Percentiles rank a stretch among this genome's conserved stretches.
Conservation (phyloP, 2,888 invertebrate species). For the Monochamus alternatus region DNA sequence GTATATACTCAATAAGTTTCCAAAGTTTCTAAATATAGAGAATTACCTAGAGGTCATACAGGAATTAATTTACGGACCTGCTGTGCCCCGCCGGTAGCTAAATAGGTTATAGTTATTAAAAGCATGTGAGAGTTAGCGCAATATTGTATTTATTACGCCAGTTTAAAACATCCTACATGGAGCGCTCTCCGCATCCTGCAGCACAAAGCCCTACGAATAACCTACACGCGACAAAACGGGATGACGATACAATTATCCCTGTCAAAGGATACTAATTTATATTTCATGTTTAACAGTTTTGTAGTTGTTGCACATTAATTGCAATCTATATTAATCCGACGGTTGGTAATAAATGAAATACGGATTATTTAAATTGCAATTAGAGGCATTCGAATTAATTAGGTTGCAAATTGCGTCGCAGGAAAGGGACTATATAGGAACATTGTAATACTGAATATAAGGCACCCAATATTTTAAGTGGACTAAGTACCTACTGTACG, state of each 20-base stretch:
- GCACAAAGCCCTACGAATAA: not conserved
- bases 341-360: conserved; percentile 16
- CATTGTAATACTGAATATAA: too few relatives aligned
- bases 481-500: too few relatives aligned
- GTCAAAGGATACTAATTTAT: conserved; percentile 24
- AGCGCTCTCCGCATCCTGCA: not conserved
- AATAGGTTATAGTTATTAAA: conserved; percentile 9
- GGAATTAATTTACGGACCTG: not conserved
- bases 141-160: conserved; percentile 16
- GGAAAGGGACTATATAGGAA: not conserved
- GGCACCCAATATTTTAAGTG: too few relatives aligned
- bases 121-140: conserved; percentile 5
- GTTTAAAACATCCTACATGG: conserved; percentile 8
- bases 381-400: conserved; percentile 14
- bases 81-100: not conserved
- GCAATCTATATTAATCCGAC: conserved; percentile 11
- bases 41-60: not conserved
- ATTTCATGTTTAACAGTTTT: conserved; percentile 24
- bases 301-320: conserved; percentile 17
- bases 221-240: conserved; percentile 1
- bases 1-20: too few relatives aligned
- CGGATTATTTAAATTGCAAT: conserved; percentile 23
- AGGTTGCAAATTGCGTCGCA: conserved; percentile 9
- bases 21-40: too few relatives aligned
- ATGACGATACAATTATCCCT: conserved; percentile 3